These are phyloP conservation scores for Eptatretus burgeri DNA, from an alignment of 2,113 vertebrate genomes.

Conservation along the genomic window DNA sequence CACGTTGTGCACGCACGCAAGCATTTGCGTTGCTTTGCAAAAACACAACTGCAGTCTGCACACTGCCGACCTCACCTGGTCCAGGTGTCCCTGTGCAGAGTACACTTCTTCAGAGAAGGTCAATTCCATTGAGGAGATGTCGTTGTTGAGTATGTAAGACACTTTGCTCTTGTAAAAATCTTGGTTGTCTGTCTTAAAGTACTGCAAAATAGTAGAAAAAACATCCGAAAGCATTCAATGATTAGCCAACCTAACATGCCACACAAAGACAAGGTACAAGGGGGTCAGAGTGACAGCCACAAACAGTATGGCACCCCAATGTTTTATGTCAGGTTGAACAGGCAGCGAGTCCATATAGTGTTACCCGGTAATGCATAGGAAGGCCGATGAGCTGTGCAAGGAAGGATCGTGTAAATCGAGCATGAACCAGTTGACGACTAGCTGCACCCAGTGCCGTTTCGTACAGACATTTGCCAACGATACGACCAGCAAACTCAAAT, in stretches of 20 bases:
- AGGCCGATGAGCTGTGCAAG: slow-evolving; percentile 93
- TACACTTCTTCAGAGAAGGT: slow-evolving; percentile 96
- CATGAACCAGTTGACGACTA: slow-evolving; percentile 74
- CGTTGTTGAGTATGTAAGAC: slow-evolving; percentile 88
- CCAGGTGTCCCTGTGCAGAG: slow-evolving; percentile 61
- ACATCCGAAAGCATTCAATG: neutral
- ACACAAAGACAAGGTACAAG: no score
- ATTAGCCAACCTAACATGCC: no score
- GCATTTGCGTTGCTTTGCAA: neutral
- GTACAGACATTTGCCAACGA: slow-evolving; percentile 92
- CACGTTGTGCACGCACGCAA: no score
- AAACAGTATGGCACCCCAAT: no score
- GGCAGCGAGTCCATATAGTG: no score
- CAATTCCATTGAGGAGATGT: slow-evolving; percentile 87
- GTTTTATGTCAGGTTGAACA: no score
- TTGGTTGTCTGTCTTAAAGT: slow-evolving; percentile 88
- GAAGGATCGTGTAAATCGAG: slow-evolving; percentile 82
- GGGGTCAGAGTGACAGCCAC: no score
- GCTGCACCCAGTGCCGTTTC: slow-evolving; percentile 70
- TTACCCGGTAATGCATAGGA: slow-evolving; percentile 94
- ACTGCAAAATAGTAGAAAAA: slow-evolving; percentile 24
- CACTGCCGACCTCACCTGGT: slow-evolving; percentile 36
- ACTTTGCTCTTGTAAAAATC: slow-evolving; percentile 99
- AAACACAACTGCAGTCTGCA: neutral
- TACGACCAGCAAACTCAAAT: slow-evolving; percentile 70